Percentiles rank a stretch among this genome's conserved stretches.
Conservation (phyloP, 2,797 vertebrate genomes). For the Chaunax sp. region DNA sequence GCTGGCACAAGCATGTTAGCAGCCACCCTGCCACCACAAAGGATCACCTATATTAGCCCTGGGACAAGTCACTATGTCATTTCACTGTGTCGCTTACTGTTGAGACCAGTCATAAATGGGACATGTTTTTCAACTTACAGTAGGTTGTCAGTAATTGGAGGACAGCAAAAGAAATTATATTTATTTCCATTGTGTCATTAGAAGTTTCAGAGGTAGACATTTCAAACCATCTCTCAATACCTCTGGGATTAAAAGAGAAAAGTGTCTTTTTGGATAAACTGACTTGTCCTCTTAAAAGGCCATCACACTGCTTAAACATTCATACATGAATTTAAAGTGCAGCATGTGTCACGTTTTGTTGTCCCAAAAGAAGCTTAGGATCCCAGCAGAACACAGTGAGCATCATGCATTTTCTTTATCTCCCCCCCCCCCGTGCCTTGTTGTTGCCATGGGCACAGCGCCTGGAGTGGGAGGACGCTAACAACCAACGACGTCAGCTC, state of each 20-base stretch:
- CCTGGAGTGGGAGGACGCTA: constrained; percentile 46
- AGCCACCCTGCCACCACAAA: neutral
- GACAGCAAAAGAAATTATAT: neutral
- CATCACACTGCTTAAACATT: neutral
- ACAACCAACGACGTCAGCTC: constrained; percentile 55
- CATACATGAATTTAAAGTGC: neutral
- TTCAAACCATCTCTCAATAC: too few relatives aligned
- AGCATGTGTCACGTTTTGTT: neutral
- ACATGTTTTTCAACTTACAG: too few relatives aligned
- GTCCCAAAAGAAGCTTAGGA: neutral
- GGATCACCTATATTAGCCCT: neutral
- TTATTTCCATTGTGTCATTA: neutral
- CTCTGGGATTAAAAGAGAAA: neutral
- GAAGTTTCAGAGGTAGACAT: neutral
- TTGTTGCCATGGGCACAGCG: constrained; percentile 59
- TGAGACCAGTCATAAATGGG: too few relatives aligned
- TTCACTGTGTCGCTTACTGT: neutral
- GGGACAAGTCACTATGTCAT: neutral
- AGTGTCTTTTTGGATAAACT: neutral
- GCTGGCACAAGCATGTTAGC: neutral
- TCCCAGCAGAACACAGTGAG: neutral
- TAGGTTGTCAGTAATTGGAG: too few relatives aligned
- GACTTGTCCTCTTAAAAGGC: neutral
- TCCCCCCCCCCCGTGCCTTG: constrained; percentile 24
- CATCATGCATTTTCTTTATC: neutral